phyloP scores from a whole-genome alignment of 2,888 invertebrate genomes.

The Ormyrus nitidulus region DNA sequence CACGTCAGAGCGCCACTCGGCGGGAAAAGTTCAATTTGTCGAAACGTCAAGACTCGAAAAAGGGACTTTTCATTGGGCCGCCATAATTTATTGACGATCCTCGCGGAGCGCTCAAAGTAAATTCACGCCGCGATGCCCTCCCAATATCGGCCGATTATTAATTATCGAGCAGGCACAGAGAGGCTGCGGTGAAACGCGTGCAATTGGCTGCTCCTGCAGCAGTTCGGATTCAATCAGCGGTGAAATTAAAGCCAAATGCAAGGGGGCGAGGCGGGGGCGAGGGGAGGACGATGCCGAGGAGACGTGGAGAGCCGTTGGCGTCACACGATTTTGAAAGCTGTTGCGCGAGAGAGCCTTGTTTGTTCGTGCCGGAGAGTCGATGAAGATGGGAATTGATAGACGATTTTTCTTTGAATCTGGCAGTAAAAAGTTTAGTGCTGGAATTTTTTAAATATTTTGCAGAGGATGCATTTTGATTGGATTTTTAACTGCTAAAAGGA shows the following conservation, averaged over 20 bases:
- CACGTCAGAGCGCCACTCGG: no score
- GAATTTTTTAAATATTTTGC: no score
- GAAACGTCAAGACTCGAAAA: no score
- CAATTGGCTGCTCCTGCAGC: constrained; percentile 57
- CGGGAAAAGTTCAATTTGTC: no score
- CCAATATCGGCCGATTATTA: constrained; percentile 11
- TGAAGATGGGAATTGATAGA: no score
- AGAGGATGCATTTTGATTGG: no score
- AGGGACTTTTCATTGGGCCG: not conserved
- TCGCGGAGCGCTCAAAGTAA: no score
- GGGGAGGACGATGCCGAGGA: not conserved
- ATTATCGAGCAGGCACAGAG: constrained; percentile 30
- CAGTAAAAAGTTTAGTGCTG: no score
- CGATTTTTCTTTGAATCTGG: no score
- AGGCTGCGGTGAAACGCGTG: not conserved
- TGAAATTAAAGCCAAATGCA: constrained; percentile 60
- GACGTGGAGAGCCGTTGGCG: not conserved
- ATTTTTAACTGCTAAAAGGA: no score
- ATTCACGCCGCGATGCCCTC: no score
- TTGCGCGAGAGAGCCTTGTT: not conserved
- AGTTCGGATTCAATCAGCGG: constrained; percentile 61
- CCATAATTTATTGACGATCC: constrained; percentile 22
- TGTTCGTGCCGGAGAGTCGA: not conserved
- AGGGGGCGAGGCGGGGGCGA: not conserved
- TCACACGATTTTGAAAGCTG: constrained; percentile 36